phyloP scores from a whole-genome alignment of 2,888 invertebrate species.

The Agrypnus murinus region DNA sequence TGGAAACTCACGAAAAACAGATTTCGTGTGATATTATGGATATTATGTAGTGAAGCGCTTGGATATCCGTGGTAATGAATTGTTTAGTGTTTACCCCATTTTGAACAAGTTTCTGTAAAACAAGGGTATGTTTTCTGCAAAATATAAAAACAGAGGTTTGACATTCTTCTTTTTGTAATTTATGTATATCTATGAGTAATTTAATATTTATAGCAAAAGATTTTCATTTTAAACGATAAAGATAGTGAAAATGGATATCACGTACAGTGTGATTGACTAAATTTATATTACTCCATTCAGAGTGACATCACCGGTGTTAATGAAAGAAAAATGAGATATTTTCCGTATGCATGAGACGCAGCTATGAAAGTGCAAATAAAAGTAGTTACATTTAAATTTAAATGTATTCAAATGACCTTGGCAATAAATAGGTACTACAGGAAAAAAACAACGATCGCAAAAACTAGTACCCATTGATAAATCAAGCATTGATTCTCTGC shows the following conservation, averaged over 20 bases:
- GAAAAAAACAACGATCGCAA: constrained; percentile 14
- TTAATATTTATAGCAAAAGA: too few species aligned
- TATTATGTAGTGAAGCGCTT: background rate
- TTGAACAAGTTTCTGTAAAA: background rate
- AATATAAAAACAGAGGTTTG: background rate
- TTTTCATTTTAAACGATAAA: too few species aligned
- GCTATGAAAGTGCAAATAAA: constrained; percentile 25
- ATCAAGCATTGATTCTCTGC: background rate
- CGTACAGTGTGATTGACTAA: background rate
- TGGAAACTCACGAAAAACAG: constrained; percentile 2
- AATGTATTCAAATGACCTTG: constrained; percentile 28
- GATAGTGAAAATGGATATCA: too few species aligned
- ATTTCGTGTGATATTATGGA: background rate
- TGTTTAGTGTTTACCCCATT: background rate
- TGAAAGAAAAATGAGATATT: constrained; percentile 25
- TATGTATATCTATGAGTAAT: too few species aligned
- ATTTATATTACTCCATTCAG: constrained; percentile 1
- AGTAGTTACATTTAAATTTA: constrained; percentile 31
- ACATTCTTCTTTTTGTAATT: too few species aligned
- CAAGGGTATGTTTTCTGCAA: background rate
- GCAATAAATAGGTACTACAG: constrained; percentile 9
- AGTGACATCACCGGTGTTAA: constrained; percentile 24
- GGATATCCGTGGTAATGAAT: background rate
- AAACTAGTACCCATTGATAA: background rate
- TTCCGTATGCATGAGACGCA: constrained; percentile 19